Evolutionary conservation across 2,888 invertebrate species (phyloP).

Genomic region (Apantesis nais): DNA sequence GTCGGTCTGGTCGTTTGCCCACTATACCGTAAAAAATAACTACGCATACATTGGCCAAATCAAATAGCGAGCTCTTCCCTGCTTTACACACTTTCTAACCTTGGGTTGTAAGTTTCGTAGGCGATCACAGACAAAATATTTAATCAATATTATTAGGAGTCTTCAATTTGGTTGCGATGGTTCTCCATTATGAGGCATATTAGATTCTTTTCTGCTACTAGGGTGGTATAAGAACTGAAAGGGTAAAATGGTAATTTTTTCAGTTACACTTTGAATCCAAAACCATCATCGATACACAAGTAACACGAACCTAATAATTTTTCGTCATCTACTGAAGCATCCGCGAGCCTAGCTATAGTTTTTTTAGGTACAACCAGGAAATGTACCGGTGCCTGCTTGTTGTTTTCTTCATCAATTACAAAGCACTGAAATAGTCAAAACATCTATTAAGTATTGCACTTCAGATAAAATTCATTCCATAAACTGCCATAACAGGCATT

Average conservation of each 20-base stretch:
- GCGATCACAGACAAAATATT: neutral
- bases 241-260: too few species aligned
- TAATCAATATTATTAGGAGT: neutral
- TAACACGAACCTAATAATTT: slow-evolving; percentile 78
- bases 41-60: too few species aligned
- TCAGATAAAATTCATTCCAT: neutral
- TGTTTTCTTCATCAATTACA: slow-evolving; percentile 94
- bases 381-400: slow-evolving; percentile 95
- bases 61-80: too few species aligned
- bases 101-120: too few species aligned
- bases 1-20: too few species aligned
- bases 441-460: neutral
- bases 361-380: slow-evolving; percentile 96
- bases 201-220: neutral
- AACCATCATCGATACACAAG: neutral
- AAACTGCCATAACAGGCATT: too few species aligned
- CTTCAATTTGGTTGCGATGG: neutral
- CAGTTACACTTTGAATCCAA: neutral
- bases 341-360: slow-evolving; percentile 89
- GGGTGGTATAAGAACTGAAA: too few species aligned
- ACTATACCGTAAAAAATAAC: too few species aligned
- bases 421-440: slow-evolving; percentile 88
- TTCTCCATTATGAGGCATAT: neutral
- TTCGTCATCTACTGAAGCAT: slow-evolving; percentile 89
- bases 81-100: too few species aligned